phyloP scores from a whole-genome alignment of 2,797 vertebrate species.

The Sebastes cheni region DNA sequence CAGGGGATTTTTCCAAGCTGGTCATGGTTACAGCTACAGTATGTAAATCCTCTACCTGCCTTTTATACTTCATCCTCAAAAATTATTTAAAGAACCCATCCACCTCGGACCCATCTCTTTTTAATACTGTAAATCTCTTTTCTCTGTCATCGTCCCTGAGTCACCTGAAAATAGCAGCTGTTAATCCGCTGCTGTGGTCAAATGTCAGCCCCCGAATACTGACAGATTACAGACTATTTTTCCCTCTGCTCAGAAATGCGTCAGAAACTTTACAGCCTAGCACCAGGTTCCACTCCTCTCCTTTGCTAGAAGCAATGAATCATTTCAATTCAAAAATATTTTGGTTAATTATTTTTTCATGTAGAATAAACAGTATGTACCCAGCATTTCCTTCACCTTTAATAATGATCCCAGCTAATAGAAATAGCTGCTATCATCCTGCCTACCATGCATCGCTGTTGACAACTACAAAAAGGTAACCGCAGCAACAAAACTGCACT shows the following conservation, averaged over 20 bases:
- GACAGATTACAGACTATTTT: slow-evolving; percentile 21
- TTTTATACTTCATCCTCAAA: slow-evolving; percentile 29
- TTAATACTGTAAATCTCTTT: slow-evolving; percentile 40
- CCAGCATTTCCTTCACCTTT: background rate
- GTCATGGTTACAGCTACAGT: slow-evolving; percentile 29
- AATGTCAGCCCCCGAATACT: slow-evolving; percentile 21
- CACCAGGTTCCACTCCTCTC: background rate
- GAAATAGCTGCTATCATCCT: background rate
- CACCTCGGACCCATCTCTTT: slow-evolving; percentile 22
- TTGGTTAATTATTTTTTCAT: background rate
- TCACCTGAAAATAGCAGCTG: slow-evolving; percentile 30
- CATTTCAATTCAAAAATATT: slow-evolving; percentile 5
- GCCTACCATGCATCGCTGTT: background rate
- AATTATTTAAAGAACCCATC: slow-evolving; percentile 40
- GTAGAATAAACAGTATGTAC: background rate
- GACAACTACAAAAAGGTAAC: background rate
- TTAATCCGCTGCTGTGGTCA: slow-evolving; percentile 32
- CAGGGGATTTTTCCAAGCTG: slow-evolving; percentile 26
- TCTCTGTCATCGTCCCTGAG: slow-evolving; percentile 2
- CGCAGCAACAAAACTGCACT: background rate
- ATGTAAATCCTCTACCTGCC: slow-evolving; percentile 51
- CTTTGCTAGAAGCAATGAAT: slow-evolving; percentile 6
- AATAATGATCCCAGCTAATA: slow-evolving; percentile 8
- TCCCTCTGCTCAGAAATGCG: slow-evolving; percentile 1
- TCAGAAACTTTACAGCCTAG: background rate